These are phyloP conservation scores for Drymonia ruficornis DNA, from an alignment of 2,888 invertebrate genomes.

Conservation along the genomic window DNA sequence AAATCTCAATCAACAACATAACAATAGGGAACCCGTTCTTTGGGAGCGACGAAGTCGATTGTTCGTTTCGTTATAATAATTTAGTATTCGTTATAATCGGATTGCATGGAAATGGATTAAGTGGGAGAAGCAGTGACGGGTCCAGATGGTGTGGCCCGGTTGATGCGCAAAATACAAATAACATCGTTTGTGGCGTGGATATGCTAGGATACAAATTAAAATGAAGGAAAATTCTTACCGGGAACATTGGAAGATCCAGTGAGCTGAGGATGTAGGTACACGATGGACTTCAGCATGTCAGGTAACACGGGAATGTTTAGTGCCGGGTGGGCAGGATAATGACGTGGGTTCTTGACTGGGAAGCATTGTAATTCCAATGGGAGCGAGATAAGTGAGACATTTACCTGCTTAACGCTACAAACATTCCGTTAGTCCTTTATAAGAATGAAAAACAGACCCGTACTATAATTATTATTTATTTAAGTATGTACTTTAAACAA, in stretches of 20 bases:
- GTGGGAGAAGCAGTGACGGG: constrained; percentile 41
- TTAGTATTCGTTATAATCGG: constrained; percentile 32
- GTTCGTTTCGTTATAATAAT: constrained; percentile 16
- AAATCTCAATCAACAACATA: constrained; percentile 16
- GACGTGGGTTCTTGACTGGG: constrained; percentile 79
- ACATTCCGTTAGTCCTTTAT: constrained; percentile 27
- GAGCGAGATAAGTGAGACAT: constrained; percentile 49
- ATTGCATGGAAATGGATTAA: constrained; percentile 54
- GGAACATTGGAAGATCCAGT: constrained; percentile 80
- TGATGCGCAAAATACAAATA: constrained; percentile 16
- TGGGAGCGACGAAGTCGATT: constrained; percentile 26
- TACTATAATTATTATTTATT: constrained; percentile 71
- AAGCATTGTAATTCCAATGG: constrained; percentile 56
- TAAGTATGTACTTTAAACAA: constrained; percentile 76
- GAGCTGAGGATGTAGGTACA: constrained; percentile 81
- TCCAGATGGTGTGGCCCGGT: constrained; percentile 23
- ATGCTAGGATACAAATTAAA: constrained; percentile 75
- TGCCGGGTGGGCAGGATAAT: constrained; percentile 74
- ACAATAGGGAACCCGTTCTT: constrained; percentile 35
- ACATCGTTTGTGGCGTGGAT: constrained; percentile 44
- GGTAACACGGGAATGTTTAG: constrained; percentile 79
- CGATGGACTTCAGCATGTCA: constrained; percentile 75
- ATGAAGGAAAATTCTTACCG: constrained; percentile 82
- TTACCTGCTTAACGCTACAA: constrained; percentile 59
- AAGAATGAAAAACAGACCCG: constrained; percentile 52